These are phyloP conservation scores for Chouioia cunea DNA, from an alignment of 2,888 invertebrate species.

Conservation along the genomic window DNA sequence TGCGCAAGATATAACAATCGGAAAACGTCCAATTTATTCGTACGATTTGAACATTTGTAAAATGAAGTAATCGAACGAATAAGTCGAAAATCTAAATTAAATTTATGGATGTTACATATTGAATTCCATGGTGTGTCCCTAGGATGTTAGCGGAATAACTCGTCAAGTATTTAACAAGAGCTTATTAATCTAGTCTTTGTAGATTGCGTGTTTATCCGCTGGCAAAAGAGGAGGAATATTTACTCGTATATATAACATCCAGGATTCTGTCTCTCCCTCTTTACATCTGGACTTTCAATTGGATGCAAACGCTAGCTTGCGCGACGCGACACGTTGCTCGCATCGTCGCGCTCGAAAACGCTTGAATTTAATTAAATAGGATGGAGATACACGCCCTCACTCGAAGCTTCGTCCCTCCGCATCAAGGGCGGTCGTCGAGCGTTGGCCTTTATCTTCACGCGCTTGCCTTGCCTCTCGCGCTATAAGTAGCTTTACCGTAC, in stretches of 20 bases:
- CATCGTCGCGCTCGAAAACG: constrained; percentile 57
- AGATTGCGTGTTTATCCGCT: constrained; percentile 14
- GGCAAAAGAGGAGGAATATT: no score
- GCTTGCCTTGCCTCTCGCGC: constrained; percentile 34
- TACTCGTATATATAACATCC: constrained; percentile 26
- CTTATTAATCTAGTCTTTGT: constrained; percentile 36
- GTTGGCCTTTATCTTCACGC: constrained; percentile 19
- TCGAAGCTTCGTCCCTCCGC: constrained; percentile 1
- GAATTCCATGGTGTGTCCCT: no score
- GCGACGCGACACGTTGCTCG: constrained; percentile 45
- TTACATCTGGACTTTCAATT: constrained; percentile 26
- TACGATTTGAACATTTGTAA: no score
- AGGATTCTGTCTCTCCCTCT: constrained; percentile 38
- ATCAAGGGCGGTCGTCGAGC: constrained; percentile 5
- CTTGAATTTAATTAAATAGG: constrained; percentile 67
- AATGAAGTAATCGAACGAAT: no score
- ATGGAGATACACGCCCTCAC: constrained; percentile 17
- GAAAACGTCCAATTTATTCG: no score
- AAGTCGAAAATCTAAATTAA: no score
- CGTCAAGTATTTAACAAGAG: constrained; percentile 22
- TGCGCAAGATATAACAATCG: no score
- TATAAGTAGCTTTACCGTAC: no score
- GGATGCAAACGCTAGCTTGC: constrained; percentile 6
- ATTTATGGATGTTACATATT: no score
- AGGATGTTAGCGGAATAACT: background rate